Percentiles rank a stretch among this genome's conserved stretches.
Evolutionary conservation across 2,888 invertebrate species (phyloP).

Genomic region (Pediacus dermestoides): DNA sequence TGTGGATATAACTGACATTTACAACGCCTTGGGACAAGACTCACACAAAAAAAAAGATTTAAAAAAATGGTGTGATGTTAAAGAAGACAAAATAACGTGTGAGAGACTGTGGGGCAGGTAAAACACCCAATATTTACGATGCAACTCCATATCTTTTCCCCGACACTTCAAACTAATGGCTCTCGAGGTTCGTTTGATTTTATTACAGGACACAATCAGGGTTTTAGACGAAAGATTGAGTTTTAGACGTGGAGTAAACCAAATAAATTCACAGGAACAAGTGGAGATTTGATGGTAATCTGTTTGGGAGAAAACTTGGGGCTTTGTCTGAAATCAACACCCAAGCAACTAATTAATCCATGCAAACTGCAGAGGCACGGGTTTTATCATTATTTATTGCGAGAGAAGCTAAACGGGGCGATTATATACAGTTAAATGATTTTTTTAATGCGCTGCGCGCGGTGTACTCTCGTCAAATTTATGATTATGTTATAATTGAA

Average conservation of each 20-base stretch:
- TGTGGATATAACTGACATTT: slow-evolving; percentile 40
- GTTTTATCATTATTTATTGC: slow-evolving; percentile 14
- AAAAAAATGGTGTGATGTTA: slow-evolving; percentile 26
- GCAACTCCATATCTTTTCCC: slow-evolving; percentile 29
- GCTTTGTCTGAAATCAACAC: too few relatives aligned
- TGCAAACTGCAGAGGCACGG: too few relatives aligned
- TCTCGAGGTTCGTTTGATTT: slow-evolving; percentile 8
- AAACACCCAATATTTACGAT: slow-evolving; percentile 36
- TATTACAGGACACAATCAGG: slow-evolving; percentile 8
- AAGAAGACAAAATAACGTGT: slow-evolving; percentile 24
- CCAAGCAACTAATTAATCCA: too few relatives aligned
- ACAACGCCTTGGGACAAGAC: slow-evolving; percentile 37
- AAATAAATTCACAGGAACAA: too few relatives aligned
- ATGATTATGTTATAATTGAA: slow-evolving; percentile 34
- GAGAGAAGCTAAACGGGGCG: slow-evolving; percentile 16
- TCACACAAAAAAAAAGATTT: slow-evolving; percentile 29
- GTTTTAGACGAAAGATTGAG: slow-evolving; percentile 3
- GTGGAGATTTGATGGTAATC: too few relatives aligned
- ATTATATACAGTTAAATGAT: slow-evolving; percentile 21
- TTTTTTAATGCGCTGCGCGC: too few relatives aligned
- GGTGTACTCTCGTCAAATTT: slow-evolving; percentile 29
- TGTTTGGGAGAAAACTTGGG: too few relatives aligned
- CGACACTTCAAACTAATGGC: slow-evolving; percentile 24
- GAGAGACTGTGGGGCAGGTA: slow-evolving; percentile 32
- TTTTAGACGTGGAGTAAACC: slow-evolving; percentile 4